Conservation (phyloP, 2,888 invertebrate species). For the Callosobruchus maculatus region DNA sequence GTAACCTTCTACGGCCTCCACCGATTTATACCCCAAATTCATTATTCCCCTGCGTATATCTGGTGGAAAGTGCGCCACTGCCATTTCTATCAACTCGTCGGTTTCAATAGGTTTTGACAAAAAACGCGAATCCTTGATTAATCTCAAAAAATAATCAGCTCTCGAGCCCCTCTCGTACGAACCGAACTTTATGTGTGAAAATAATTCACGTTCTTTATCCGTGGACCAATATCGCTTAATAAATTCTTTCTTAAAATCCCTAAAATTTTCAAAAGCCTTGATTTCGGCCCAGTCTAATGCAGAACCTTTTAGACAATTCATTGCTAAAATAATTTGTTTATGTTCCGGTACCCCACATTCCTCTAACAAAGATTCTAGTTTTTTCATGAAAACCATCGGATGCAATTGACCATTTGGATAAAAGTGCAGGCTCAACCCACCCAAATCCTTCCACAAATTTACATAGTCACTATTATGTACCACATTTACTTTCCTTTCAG, state of each 20-base stretch:
- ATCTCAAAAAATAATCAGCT: slow-evolving; percentile 15
- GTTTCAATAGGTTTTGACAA: slow-evolving; percentile 5
- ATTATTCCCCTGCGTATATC: slow-evolving; percentile 13
- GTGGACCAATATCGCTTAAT: too few species aligned
- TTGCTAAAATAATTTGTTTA: slow-evolving; percentile 8
- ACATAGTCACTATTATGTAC: too few species aligned
- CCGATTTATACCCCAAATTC: slow-evolving; percentile 7
- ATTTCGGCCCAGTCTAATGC: slow-evolving; percentile 13
- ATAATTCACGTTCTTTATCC: slow-evolving; percentile 4
- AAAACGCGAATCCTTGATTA: slow-evolving; percentile 8
- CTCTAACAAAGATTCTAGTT: too few species aligned
- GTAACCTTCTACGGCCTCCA: slow-evolving; percentile 12
- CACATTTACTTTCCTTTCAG: too few species aligned
- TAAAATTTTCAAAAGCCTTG: slow-evolving; percentile 10
- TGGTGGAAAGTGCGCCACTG: slow-evolving; percentile 8
- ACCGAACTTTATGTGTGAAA: slow-evolving; percentile 11
- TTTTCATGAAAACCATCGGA: too few species aligned
- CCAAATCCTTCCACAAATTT: too few species aligned
- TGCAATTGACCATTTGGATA: too few species aligned
- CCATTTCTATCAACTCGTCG: slow-evolving; percentile 7
- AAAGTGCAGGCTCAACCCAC: too few species aligned
- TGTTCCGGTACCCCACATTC: too few species aligned
- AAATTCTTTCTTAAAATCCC: too few species aligned
- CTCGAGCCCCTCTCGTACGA: slow-evolving; percentile 10
- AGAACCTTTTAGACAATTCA: slow-evolving; percentile 11